Evolutionary conservation across 2,888 invertebrate genomes (phyloP).

Genomic region (Pycnomerus fuliginosus): DNA sequence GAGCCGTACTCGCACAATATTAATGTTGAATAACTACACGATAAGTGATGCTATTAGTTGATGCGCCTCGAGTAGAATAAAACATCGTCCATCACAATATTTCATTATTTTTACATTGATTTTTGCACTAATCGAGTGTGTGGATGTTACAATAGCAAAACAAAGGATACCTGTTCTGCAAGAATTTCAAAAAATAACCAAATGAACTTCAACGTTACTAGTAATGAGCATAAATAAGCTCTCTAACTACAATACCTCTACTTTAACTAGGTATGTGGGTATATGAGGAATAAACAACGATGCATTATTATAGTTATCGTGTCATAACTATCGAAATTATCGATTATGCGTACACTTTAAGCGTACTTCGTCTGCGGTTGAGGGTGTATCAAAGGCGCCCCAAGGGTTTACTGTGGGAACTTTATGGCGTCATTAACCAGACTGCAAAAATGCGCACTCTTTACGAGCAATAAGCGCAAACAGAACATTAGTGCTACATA

Average conservation of each 20-base stretch:
- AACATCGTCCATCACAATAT: conserved; percentile 35
- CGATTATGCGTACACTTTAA: conserved; percentile 6
- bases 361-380: neutral
- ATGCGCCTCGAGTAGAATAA: conserved; percentile 31
- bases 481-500: too few relatives aligned
- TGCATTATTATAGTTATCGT: conserved; percentile 6
- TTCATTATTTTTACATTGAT: conserved; percentile 33
- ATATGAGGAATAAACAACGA: conserved; percentile 7
- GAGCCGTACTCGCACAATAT: conserved; percentile 7
- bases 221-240: conserved; percentile 20
- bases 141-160: conserved; percentile 11
- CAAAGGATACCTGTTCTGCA: conserved; percentile 17
- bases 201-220: conserved; percentile 14
- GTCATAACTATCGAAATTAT: conserved; percentile 8
- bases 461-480: too few relatives aligned
- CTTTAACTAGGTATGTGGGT: conserved; percentile 8
- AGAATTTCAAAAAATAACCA: conserved; percentile 15
- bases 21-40: conserved; percentile 33
- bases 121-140: conserved; percentile 1
- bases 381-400: too few relatives aligned
- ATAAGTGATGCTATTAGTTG: conserved; percentile 35
- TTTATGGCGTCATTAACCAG: too few relatives aligned
- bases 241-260: conserved; percentile 5
- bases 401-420: too few relatives aligned
- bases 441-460: too few relatives aligned